Evolutionary conservation across 2,797 vertebrate species (phyloP), one percentile per base, ranked within the genome.

Genomic region (Pangasius krempfi): DNA sequence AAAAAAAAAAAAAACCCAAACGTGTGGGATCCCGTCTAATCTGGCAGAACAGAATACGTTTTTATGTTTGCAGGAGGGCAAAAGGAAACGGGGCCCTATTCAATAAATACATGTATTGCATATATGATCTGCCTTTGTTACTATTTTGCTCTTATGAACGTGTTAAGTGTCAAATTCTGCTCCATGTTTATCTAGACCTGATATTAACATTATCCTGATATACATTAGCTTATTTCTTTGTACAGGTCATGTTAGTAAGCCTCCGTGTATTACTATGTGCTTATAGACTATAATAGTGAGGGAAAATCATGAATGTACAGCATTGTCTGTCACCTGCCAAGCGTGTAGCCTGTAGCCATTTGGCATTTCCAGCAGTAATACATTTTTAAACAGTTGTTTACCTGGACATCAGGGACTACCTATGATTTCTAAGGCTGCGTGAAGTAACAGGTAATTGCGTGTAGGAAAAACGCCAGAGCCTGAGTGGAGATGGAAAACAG

Each of bases 281-380:
- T 78, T 54, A 14, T 50, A 44, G 8, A 33, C 10, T 30, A 56
- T 79, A 50, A n/a, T 52, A 54, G 20, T 0, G 33, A 33, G 50
- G 8, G 30, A 16, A 50, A 27, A 25, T 3, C 12, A 1, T 16
- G 16, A 16, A 0, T 82, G 12, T 44, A 27, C 20, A 44, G 40
- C 30, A 9, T 64, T 47, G 58, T 47, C 12, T 8, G 18, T 33
- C n/a, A 4, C 52, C 47, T 52, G 62, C 18, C 60, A 50, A 22
- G n/a, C 44, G 2, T 66, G 62, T 5, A 20, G 60, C 9, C 16
- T 30, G 30, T 40, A 75, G 40, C 58, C 73, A 6, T 44, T 20
- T 78, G 81, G 30, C 87, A 75, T 85, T 84, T 84, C 80, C 12
- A 47, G 9, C 68, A 52, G 54, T 25, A 27, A 85, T 85, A 22